Evolutionary conservation across 1,140 invertebrate species (phyloP).

Genomic region (Paraescarpia echinospica): DNA sequence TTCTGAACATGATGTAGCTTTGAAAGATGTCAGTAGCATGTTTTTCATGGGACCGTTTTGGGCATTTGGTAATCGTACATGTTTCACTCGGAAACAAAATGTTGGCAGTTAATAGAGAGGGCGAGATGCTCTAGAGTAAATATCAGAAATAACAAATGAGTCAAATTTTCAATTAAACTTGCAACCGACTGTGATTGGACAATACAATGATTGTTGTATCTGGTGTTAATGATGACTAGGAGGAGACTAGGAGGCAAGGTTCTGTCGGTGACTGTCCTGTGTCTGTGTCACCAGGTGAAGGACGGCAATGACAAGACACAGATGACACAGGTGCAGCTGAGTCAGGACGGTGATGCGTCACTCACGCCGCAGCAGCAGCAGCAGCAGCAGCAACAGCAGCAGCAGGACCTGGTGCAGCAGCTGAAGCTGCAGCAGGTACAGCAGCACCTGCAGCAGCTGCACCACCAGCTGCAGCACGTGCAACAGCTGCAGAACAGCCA

Average conservation of each 20-base stretch:
- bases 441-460: constrained; percentile 27
- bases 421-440: constrained; percentile 25
- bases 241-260: too few relatives aligned
- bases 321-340: background rate
- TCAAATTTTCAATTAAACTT: too few relatives aligned
- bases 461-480: constrained; percentile 25
- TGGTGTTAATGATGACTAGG: too few relatives aligned
- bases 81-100: too few relatives aligned
- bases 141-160: background rate
- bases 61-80: too few relatives aligned
- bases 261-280: background rate
- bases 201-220: too few relatives aligned
- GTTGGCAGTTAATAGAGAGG: too few relatives aligned
- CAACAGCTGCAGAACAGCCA: constrained; percentile 59
- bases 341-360: constrained; percentile 9
- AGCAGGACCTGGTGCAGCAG: constrained; percentile 16
- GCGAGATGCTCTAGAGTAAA: background rate
- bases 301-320: background rate
- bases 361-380: constrained; percentile 19
- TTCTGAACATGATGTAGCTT: too few relatives aligned
- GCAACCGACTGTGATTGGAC: too few relatives aligned
- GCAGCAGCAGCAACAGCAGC: constrained; percentile 9
- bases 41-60: too few relatives aligned
- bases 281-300: background rate
- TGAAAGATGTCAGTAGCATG: too few relatives aligned